Evolutionary conservation across 1,140 invertebrate genomes (phyloP).

Genomic region (Habropoda laboriosa): DNA sequence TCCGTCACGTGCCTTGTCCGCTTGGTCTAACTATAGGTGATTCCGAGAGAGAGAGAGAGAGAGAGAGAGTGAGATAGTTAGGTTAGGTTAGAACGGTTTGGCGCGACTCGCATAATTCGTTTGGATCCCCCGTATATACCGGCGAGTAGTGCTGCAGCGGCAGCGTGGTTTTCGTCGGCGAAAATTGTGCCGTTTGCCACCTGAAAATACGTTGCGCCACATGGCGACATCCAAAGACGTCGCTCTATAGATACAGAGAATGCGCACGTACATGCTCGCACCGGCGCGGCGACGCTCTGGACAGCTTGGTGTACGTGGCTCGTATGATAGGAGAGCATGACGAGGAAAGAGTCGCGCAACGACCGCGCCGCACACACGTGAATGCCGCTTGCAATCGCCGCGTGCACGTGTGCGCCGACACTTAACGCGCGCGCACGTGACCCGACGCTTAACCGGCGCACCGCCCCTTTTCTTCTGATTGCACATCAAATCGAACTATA

Average conservation of each 20-base stretch:
- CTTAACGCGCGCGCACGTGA: conserved; percentile 33
- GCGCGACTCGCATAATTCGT: conserved; percentile 51
- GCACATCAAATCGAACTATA: conserved; percentile 1
- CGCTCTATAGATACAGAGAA: conserved; percentile 10
- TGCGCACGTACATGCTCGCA: not conserved
- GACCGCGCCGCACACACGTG: conserved; percentile 17
- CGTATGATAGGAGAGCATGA: conserved; percentile 33
- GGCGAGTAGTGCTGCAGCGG: too few species aligned
- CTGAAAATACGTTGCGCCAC: conserved; percentile 67
- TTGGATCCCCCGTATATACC: too few species aligned
- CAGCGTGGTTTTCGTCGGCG: too few species aligned
- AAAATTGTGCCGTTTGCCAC: conserved; percentile 42
- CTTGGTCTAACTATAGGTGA: conserved; percentile 56
- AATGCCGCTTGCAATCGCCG: conserved; percentile 4
- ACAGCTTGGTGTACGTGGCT: not conserved
- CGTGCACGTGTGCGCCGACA: conserved; percentile 37
- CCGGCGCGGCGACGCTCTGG: too few species aligned
- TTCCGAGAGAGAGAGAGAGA: conserved; percentile 13
- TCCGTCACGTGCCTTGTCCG: conserved; percentile 38
- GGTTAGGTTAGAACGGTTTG: not conserved
- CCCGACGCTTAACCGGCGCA: not conserved
- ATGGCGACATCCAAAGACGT: conserved; percentile 60
- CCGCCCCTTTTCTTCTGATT: not conserved
- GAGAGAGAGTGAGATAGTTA: not conserved
- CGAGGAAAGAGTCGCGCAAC: conserved; percentile 35